Conservation (phyloP, 2,888 invertebrate species). For the Cyclophora albipunctata region DNA sequence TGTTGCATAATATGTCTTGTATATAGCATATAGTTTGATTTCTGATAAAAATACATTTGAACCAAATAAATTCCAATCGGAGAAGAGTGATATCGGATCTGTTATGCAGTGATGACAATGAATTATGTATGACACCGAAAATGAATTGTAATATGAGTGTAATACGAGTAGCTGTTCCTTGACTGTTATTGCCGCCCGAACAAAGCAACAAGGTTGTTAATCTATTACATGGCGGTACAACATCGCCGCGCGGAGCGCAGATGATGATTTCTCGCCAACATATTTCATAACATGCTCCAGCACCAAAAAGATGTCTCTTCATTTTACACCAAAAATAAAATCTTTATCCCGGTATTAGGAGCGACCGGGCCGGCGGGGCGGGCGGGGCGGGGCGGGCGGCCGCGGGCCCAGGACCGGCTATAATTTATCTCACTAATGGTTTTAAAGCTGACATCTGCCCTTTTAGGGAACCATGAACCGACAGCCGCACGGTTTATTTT, state of each 20-base stretch:
- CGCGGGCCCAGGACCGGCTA: slow-evolving; percentile 27
- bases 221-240: background rate
- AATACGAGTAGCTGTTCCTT: no score
- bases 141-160: no score
- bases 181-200: no score
- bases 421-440: slow-evolving; percentile 66
- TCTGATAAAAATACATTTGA: no score
- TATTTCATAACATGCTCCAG: slow-evolving; percentile 9
- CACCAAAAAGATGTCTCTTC: slow-evolving; percentile 51
- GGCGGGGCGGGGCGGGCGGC: slow-evolving; percentile 10
- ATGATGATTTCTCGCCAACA: background rate
- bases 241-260: no score
- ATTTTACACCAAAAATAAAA: slow-evolving; percentile 67
- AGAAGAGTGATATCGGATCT: no score
- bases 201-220: background rate
- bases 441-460: slow-evolving; percentile 65
- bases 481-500: slow-evolving; percentile 24
- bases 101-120: no score
- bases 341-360: slow-evolving; percentile 57
- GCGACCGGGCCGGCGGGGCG: slow-evolving; percentile 14
- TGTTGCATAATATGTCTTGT: background rate
- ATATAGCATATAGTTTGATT: no score
- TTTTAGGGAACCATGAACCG: slow-evolving; percentile 41
- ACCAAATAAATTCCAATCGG: no score
- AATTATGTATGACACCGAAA: no score